phyloP scores from a whole-genome alignment of 2,113 vertebrate species.

The Proteles cristata region DNA sequence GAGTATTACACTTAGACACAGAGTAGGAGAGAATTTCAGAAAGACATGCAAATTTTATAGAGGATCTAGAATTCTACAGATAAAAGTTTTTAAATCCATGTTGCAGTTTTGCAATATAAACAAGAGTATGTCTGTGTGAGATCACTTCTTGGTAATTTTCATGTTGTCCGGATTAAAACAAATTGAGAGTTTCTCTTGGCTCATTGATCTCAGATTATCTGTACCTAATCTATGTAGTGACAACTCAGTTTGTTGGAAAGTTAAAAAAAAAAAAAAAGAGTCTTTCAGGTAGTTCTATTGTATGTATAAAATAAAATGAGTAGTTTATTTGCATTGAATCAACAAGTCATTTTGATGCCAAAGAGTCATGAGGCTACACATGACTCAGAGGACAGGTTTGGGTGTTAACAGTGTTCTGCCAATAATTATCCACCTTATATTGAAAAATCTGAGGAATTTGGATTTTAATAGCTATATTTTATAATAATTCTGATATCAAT shows the following conservation, averaged over 20 bases:
- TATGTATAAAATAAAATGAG: background rate
- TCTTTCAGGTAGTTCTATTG: conserved; percentile 36
- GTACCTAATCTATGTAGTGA: conserved; percentile 13
- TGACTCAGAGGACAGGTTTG: background rate
- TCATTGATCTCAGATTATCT: background rate
- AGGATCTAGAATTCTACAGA: background rate
- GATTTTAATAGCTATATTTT: background rate
- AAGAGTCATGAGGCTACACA: background rate
- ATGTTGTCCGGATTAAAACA: conserved; percentile 36
- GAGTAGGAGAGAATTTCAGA: background rate
- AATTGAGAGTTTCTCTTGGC: conserved; percentile 17
- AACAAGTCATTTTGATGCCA: background rate
- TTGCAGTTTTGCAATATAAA: background rate
- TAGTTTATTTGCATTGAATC: conserved; percentile 19
- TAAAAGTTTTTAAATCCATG: background rate
- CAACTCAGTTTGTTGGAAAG: background rate
- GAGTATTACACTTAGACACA: background rate
- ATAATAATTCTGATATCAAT: background rate
- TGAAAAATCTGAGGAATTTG: background rate
- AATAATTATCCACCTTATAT: background rate
- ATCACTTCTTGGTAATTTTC: background rate
- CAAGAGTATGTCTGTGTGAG: background rate
- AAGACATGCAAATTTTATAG: background rate
- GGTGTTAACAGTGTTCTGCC: background rate
- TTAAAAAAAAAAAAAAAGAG: background rate